Evolutionary conservation across 2,888 invertebrate species (phyloP).

Genomic region (Synanthedon formicaeformis): DNA sequence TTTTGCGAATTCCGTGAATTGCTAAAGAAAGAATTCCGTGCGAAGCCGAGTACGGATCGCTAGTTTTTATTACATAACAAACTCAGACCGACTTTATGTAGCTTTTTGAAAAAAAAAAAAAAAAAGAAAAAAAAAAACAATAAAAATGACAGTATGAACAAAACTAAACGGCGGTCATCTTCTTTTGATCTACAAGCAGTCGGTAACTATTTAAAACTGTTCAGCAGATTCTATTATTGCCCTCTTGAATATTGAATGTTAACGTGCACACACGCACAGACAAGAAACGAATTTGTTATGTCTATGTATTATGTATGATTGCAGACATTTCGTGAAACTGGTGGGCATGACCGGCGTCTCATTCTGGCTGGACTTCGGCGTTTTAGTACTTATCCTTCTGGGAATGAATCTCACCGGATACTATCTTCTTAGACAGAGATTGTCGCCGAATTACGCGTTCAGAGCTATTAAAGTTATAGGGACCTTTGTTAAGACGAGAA

Average conservation of each 20-base stretch:
- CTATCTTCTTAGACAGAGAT: slow-evolving; percentile 78
- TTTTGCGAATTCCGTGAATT: no score
- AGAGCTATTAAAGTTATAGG: slow-evolving; percentile 78
- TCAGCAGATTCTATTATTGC: no score
- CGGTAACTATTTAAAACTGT: no score
- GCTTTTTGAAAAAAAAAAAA: no score
- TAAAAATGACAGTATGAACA: no score
- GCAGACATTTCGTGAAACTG: slow-evolving; percentile 76
- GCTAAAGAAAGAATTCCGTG: no score
- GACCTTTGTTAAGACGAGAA: slow-evolving; percentile 75
- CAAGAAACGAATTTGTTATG: neutral
- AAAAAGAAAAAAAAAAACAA: no score
- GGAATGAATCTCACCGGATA: slow-evolving; percentile 76
- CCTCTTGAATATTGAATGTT: neutral
- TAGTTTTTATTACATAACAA: no score
- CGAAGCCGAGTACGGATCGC: no score
- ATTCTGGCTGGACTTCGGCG: slow-evolving; percentile 76
- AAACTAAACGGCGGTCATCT: no score
- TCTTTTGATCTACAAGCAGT: no score
- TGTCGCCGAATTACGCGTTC: slow-evolving; percentile 79
- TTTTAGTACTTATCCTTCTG: slow-evolving; percentile 72
- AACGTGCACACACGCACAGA: neutral
- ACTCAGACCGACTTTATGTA: no score
- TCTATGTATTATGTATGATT: slow-evolving; percentile 9
- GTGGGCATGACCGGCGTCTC: slow-evolving; percentile 80